phyloP scores from a whole-genome alignment of 2,113 vertebrate species.

The Parotia lawesii region DNA sequence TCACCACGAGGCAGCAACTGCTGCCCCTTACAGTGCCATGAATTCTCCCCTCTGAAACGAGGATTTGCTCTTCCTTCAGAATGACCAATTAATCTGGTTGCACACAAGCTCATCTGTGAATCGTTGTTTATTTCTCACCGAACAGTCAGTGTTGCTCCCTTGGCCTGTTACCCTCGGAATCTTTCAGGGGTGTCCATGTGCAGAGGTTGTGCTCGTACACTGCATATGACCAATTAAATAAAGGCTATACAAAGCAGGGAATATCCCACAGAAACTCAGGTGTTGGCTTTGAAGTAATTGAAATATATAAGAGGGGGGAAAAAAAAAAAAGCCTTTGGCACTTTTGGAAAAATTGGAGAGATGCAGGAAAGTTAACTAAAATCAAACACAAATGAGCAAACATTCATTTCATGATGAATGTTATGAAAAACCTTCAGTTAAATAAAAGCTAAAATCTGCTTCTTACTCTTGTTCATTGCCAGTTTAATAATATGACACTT shows the following conservation, averaged over 20 bases:
- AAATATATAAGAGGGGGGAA: background rate
- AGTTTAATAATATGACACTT: conserved; percentile 6
- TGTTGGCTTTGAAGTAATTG: background rate
- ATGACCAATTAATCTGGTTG: background rate
- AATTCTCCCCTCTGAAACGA: background rate
- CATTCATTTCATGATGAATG: background rate
- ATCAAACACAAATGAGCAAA: conserved; percentile 50
- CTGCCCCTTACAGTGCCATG: background rate
- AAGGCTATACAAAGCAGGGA: background rate
- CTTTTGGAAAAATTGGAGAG: background rate
- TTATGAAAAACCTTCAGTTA: background rate
- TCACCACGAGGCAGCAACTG: background rate
- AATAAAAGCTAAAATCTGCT: conserved; percentile 18
- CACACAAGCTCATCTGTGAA: background rate
- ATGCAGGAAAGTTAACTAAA: conserved; percentile 32
- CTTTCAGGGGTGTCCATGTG: background rate
- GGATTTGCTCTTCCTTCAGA: background rate
- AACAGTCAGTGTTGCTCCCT: background rate
- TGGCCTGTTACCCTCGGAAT: background rate
- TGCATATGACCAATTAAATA: background rate
- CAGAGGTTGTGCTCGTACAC: background rate
- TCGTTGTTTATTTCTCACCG: background rate
- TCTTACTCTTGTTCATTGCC: background rate
- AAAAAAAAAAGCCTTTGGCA: conserved; percentile 23
- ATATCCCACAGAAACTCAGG: background rate